Percentiles rank a stretch among this genome's conserved stretches.
phyloP scores from a whole-genome alignment of 2,113 vertebrate species.

The Empidonax alnorum region DNA sequence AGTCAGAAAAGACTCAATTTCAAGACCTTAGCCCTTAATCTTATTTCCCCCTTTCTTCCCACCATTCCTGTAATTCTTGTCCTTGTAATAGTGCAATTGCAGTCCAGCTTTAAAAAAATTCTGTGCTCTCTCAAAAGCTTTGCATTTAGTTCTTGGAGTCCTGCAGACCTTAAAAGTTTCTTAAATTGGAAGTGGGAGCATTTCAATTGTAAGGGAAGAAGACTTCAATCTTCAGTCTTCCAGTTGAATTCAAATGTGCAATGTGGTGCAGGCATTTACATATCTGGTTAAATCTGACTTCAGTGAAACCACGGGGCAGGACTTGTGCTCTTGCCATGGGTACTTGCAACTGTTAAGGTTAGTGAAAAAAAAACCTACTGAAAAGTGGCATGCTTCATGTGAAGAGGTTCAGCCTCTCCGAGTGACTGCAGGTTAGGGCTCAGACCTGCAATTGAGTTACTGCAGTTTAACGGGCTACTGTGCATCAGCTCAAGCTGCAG shows the following conservation, averaged over 20 bases:
- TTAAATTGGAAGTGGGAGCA: background rate
- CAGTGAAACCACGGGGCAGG: background rate
- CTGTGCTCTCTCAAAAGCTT: background rate
- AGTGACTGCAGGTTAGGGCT: constrained; percentile 32
- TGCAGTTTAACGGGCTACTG: constrained; percentile 29
- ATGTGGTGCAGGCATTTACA: background rate
- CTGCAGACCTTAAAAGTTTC: background rate
- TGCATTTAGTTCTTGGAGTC: background rate
- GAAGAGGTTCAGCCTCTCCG: background rate
- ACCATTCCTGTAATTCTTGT: background rate
- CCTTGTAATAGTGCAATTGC: background rate
- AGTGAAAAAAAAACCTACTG: background rate
- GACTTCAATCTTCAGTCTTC: background rate
- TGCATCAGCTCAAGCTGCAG: constrained; percentile 41
- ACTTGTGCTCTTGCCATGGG: background rate
- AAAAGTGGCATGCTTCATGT: background rate
- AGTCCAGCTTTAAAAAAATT: background rate
- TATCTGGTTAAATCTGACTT: background rate
- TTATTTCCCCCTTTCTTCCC: background rate
- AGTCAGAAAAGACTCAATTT: background rate
- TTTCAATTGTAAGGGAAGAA: background rate
- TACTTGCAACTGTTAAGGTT: background rate
- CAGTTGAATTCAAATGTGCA: background rate
- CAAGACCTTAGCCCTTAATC: background rate
- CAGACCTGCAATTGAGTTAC: constrained; percentile 54